phyloP scores from a whole-genome alignment of 2,113 vertebrate species.

The Peromyscus polionotus region DNA sequence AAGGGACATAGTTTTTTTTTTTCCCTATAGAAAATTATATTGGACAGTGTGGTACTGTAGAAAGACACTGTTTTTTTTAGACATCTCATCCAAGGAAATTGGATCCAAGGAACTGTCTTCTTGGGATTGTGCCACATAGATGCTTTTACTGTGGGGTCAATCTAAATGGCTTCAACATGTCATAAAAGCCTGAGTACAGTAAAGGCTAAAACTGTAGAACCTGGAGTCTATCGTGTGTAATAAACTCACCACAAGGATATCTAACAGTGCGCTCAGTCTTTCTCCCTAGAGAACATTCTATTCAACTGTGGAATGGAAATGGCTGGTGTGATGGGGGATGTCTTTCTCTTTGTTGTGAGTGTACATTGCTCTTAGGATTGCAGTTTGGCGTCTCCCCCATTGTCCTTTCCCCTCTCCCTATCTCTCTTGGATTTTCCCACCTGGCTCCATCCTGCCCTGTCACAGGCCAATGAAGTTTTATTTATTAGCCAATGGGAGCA shows the following conservation, averaged over 20 bases:
- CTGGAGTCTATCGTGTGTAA: neutral
- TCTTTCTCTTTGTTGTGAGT: no score
- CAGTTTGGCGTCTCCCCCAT: no score
- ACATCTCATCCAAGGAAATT: accelerated
- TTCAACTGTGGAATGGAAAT: neutral
- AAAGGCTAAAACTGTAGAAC: neutral
- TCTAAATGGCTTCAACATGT: neutral
- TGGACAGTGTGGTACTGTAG: neutral
- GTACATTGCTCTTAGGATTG: no score
- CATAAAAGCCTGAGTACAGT: neutral
- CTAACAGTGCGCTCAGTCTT: neutral
- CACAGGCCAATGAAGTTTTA: no score
- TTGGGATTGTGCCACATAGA: neutral
- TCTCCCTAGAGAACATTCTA: neutral
- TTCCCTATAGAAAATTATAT: neutral
- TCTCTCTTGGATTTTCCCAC: no score
- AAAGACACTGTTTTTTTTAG: neutral
- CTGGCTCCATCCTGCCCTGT: no score
- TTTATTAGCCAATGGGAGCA: no score
- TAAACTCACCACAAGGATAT: neutral
- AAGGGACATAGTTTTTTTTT: neutral
- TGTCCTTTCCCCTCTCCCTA: no score
- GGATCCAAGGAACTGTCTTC: neutral
- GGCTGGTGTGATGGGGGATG: no score
- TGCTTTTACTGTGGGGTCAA: neutral